Conservation (phyloP, 2,797 vertebrate species). For the Rhynchotus rufescens region DNA sequence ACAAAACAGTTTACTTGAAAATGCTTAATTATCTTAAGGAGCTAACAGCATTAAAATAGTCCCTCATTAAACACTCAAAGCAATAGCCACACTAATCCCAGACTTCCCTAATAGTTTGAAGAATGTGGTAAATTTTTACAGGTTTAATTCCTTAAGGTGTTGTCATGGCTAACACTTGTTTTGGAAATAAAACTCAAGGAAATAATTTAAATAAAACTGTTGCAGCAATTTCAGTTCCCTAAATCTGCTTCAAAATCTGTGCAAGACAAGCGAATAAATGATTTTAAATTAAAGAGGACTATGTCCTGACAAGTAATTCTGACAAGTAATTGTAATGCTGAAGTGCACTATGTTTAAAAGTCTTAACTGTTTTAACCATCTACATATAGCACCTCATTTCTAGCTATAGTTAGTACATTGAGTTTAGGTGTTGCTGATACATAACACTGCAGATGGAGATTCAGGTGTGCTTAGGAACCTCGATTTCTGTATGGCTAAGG, state of each 20-base stretch:
- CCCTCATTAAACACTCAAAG: constrained; percentile 18
- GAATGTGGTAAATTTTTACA: constrained; percentile 44
- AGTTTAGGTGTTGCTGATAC: not conserved
- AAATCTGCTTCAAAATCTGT: not conserved
- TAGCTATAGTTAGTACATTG: not conserved
- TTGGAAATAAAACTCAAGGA: not conserved
- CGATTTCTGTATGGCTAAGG: not conserved
- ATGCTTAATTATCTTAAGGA: not conserved
- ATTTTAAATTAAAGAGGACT: not conserved
- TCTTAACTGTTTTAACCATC: not conserved
- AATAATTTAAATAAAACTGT: constrained; percentile 11
- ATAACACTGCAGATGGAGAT: not conserved
- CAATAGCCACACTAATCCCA: constrained; percentile 24
- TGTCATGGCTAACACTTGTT: constrained; percentile 1
- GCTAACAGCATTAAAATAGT: not conserved
- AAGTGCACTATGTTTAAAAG: not conserved
- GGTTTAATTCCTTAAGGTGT: constrained; percentile 6
- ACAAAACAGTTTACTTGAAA: constrained; percentile 26
- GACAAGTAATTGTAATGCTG: not conserved
- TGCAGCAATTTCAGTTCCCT: not conserved
- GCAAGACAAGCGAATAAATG: not conserved
- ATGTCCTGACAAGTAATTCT: not conserved
- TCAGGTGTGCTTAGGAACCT: not conserved
- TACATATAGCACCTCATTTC: not conserved
- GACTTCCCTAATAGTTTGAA: constrained; percentile 28